These are phyloP conservation scores for Ganaspis sp. DNA, from an alignment of 1,140 invertebrate species.

Conservation along the genomic window DNA sequence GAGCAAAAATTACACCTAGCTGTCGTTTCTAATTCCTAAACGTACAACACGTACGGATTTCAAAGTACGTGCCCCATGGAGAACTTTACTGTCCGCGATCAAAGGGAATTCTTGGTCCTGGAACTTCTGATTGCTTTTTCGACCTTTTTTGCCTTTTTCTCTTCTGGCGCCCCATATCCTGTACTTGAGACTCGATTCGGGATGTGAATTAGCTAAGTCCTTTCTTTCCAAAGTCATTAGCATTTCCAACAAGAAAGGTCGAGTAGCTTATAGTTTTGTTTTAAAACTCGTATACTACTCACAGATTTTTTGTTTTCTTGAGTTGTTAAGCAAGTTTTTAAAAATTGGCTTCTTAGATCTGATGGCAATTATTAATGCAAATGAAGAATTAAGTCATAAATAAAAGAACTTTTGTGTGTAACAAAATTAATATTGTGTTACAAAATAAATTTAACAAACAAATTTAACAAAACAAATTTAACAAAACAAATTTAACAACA, in stretches of 20 bases:
- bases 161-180: not conserved
- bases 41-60: conserved; percentile 8
- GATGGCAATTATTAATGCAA: too few species aligned
- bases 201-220: not conserved
- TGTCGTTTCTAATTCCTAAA: conserved; percentile 28
- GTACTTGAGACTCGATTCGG: not conserved
- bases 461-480: too few species aligned
- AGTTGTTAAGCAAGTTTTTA: too few species aligned
- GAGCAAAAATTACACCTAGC: conserved; percentile 2
- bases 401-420: too few species aligned
- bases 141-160: conserved; percentile 25
- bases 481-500: too few species aligned
- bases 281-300: too few species aligned
- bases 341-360: too few species aligned
- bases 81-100: conserved; percentile 36
- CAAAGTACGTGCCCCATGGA: not conserved
- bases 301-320: too few species aligned
- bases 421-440: too few species aligned
- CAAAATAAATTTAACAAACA: too few species aligned
- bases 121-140: conserved; percentile 47
- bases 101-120: conserved; percentile 51
- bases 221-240: not conserved
- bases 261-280: too few species aligned
- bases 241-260: not conserved
- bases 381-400: too few species aligned